Evolutionary conservation across 1,140 invertebrate species (phyloP), one percentile per base, ranked within the genome.

Genomic region (Cydia strobilella): DNA sequence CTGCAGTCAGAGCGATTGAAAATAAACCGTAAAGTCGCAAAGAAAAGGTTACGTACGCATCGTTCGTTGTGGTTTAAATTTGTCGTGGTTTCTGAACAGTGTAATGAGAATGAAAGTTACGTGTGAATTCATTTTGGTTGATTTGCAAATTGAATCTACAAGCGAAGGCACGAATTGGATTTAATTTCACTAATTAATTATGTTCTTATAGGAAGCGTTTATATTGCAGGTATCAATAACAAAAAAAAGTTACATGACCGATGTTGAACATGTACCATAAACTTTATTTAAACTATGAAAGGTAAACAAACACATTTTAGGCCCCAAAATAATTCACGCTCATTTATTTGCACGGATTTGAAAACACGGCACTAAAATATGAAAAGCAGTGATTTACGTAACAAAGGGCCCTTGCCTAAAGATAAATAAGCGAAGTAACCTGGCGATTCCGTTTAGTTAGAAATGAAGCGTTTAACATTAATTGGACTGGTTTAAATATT

Each of bases 31-130:
- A 45, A 35, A 7, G n/a, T 18, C 35, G 2, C 42, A n/a, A 69
- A 1, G 9, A 35, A 42, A 69, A 18, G 65, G n/a, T 20, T 18
- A 10, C 15, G 15, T 18, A 10, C 15, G 15, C 12, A 18, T 18
- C 13, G 65, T 42, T 39, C 15, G 27, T 39, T 13, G 31, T 15
- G 65, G 31, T 42, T 35, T 18, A 10, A 31, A 69, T 69, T 69
- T 42, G 31, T 39, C 35, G 27, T 25, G 62, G 39, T 18, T n/a
- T 31, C 39, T 72, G 51, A 39, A 39, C 66, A 73, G 54, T 31
- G 45, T 74, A 77, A 84, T 80, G 80, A 87, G 78, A 87, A 85
- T 76, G 85, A 86, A 86, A 87, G 86, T 86, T 84, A 82, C 80
- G 82, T 79, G 79, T 81, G 77, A 84, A 83, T 81, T 62, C 78